phyloP scores from a whole-genome alignment of 2,888 invertebrate species.

The Sinohyriopsis cumingii region DNA sequence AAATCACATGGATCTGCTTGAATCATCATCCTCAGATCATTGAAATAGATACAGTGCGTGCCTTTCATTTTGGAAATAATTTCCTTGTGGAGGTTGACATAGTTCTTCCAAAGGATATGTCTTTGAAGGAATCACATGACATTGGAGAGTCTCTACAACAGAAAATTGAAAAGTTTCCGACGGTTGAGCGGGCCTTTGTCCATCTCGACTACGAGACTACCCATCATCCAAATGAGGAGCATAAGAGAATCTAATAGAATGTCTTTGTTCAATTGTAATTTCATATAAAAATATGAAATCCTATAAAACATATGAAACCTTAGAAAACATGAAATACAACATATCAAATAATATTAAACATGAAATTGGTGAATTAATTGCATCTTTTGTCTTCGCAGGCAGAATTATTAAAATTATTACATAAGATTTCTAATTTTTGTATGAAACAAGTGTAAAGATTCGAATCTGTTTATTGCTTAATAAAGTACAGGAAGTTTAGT shows the following conservation, averaged over 20 bases:
- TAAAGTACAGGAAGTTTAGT: no score
- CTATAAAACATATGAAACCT: no score
- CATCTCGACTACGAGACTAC: slow-evolving; percentile 74
- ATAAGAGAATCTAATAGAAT: slow-evolving; percentile 69
- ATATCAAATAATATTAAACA: no score
- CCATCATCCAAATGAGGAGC: slow-evolving; percentile 72
- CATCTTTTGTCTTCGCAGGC: no score
- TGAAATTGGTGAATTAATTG: no score
- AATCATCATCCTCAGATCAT: slow-evolving; percentile 64
- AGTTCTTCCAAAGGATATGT: slow-evolving; percentile 72
- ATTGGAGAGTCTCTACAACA: slow-evolving; percentile 73
- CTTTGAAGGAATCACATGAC: slow-evolving; percentile 72
- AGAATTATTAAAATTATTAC: no score
- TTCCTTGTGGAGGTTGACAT: slow-evolving; percentile 72
- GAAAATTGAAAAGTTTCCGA: slow-evolving; percentile 72
- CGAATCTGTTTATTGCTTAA: no score
- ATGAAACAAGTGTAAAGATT: no score
- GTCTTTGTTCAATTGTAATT: slow-evolving; percentile 50
- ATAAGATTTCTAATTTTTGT: no score
- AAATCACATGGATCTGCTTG: slow-evolving; percentile 67
- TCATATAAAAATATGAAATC: no score
- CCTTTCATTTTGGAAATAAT: slow-evolving; percentile 74
- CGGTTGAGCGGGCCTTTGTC: slow-evolving; percentile 74
- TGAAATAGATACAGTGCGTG: slow-evolving; percentile 73
- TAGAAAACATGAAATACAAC: no score